Evolutionary conservation across 2,113 vertebrate species (phyloP).

Genomic region (Oreotrochilus melanogaster): DNA sequence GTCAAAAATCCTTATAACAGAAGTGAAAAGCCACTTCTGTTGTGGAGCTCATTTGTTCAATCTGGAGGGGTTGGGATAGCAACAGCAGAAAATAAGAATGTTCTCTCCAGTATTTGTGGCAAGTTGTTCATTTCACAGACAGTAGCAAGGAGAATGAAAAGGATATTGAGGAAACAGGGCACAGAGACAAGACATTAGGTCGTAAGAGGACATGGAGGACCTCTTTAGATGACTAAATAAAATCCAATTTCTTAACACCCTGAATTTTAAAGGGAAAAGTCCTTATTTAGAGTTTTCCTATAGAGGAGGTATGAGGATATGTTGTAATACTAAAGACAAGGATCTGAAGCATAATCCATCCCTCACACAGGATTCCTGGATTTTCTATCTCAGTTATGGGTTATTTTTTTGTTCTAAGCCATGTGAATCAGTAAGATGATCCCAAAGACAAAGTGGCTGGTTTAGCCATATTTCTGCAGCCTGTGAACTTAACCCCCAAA

Average conservation of each 20-base stretch:
- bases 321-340: not conserved
- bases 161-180: not conserved
- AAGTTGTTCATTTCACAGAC: not conserved
- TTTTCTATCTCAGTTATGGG: not conserved
- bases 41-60: not conserved
- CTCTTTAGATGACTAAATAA: not conserved
- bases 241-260: not conserved
- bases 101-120: not conserved
- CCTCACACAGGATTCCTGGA: not conserved
- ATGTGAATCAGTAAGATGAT: accelerated
- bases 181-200: not conserved
- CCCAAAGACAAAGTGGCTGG: not conserved
- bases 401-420: not conserved
- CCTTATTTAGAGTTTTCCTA: accelerated
- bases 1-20: not conserved
- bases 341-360: not conserved
- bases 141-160: not conserved
- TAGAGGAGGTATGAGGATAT: not conserved
- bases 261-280: accelerated
- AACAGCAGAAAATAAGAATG: not conserved
- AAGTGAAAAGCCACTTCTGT: not conserved
- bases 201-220: not conserved
- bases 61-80: not conserved
- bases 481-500: not conserved
- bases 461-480: not conserved